These are phyloP conservation scores for Xiphophorus couchianus DNA, from an alignment of 2,113 vertebrate species.

Conservation along the genomic window DNA sequence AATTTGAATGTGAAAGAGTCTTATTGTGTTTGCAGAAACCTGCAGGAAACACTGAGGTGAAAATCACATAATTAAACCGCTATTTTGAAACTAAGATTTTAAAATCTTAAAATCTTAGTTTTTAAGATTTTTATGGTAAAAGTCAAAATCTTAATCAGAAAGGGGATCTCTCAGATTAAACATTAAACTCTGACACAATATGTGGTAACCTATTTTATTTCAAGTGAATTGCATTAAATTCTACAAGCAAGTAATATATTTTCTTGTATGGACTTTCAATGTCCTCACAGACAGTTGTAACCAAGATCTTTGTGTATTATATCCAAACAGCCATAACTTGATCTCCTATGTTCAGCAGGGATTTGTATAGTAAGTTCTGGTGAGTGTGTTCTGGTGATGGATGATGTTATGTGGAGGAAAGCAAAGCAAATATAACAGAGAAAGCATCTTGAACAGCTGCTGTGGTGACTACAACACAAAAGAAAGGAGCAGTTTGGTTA, in stretches of 20 bases:
- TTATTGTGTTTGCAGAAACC: no score
- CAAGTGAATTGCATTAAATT: neutral
- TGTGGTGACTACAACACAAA: slow-evolving; percentile 20
- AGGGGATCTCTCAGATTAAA: no score
- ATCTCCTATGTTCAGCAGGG: no score
- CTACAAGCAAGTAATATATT: neutral
- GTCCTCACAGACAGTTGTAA: neutral
- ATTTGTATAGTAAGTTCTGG: slow-evolving; percentile 18
- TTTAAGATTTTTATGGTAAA: no score
- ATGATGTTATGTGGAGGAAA: slow-evolving; percentile 23
- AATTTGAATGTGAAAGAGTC: no score
- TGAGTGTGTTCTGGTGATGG: slow-evolving; percentile 46
- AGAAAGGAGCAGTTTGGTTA: slow-evolving; percentile 36
- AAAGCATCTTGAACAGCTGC: slow-evolving; percentile 20
- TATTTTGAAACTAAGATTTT: no score
- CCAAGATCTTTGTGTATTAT: no score
- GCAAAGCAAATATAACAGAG: slow-evolving; percentile 50
- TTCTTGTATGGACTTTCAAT: neutral
- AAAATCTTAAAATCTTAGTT: no score
- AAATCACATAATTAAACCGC: no score
- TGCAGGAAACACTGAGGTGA: no score
- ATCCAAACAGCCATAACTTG: no score
- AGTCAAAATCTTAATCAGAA: no score
- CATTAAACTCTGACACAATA: neutral
- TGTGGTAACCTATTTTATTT: neutral